phyloP scores from a whole-genome alignment of 2,888 invertebrate species.

The Hypomecis atomaria region DNA sequence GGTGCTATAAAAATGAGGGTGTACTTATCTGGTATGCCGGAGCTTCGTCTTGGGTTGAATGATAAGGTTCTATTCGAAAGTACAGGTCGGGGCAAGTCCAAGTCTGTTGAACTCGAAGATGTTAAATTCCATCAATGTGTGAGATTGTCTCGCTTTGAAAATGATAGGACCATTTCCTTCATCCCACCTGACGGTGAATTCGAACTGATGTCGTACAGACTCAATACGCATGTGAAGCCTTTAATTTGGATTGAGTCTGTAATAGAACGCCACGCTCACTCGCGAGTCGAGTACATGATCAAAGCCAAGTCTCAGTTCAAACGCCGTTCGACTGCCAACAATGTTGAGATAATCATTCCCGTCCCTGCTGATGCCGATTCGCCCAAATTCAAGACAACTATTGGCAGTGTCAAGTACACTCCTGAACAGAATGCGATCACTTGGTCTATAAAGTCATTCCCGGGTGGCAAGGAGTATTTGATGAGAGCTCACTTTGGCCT shows the following conservation, averaged over 20 bases:
- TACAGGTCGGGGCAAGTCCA: constrained; percentile 98
- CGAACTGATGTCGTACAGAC: constrained; percentile 98
- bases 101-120: constrained; percentile 98
- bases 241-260: constrained; percentile 99
- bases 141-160: constrained; percentile 97
- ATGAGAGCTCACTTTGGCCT: constrained; percentile 99
- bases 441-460: constrained; percentile 99
- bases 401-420: constrained; percentile 98
- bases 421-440: constrained; percentile 98
- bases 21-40: constrained; percentile 99
- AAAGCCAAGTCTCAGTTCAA: constrained; percentile 99
- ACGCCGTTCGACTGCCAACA: constrained; percentile 98
- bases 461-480: constrained; percentile 98
- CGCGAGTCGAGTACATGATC: constrained; percentile 99
- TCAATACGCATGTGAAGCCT: constrained; percentile 98
- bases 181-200: constrained; percentile 99
- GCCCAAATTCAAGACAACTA: constrained; percentile 98
- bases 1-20: constrained; percentile 99
- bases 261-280: constrained; percentile 98
- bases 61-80: constrained; percentile 99
- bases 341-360: constrained; percentile 98
- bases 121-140: constrained; percentile 99
- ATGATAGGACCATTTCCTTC: constrained; percentile 98
- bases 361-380: constrained; percentile 99
- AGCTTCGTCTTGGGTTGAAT: constrained; percentile 96